Conservation (phyloP, 2,888 invertebrate species). For the Eupithecia pulchellata region DNA sequence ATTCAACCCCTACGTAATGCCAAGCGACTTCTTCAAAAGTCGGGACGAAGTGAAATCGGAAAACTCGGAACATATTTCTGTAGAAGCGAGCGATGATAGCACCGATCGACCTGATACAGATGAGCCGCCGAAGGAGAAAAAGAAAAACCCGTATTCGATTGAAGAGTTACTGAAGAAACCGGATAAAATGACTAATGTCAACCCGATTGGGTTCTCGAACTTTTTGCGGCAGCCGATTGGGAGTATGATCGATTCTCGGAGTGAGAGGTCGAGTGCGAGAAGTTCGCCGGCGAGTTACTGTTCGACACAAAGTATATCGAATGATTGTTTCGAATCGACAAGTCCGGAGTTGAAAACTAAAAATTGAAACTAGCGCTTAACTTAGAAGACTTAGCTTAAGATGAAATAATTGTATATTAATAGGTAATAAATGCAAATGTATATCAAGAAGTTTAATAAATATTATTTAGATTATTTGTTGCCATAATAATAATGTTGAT, state of each 20-base stretch:
- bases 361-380: constrained; percentile 52
- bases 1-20: constrained; percentile 75
- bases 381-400: background rate
- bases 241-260: constrained; percentile 82
- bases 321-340: constrained; percentile 74
- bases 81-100: constrained; percentile 87
- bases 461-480: background rate
- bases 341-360: constrained; percentile 76
- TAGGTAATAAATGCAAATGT: background rate
- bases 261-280: constrained; percentile 70
- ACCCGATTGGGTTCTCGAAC: constrained; percentile 71
- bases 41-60: constrained; percentile 77
- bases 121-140: constrained; percentile 80
- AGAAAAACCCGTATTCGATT: constrained; percentile 94
- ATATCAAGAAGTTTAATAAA: background rate
- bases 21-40: constrained; percentile 71
- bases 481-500: background rate
- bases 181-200: constrained; percentile 83
- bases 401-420: background rate
- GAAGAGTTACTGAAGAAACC: constrained; percentile 94
- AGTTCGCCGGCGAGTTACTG: constrained; percentile 80
- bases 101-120: constrained; percentile 81
- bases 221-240: constrained; percentile 86
- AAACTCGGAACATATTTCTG: constrained; percentile 77
- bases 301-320: constrained; percentile 75